Percentiles rank a stretch among this genome's conserved stretches.
These are phyloP conservation scores for Platorchestia sp. DNA, from an alignment of 1,140 invertebrate genomes.

Conservation along the genomic window DNA sequence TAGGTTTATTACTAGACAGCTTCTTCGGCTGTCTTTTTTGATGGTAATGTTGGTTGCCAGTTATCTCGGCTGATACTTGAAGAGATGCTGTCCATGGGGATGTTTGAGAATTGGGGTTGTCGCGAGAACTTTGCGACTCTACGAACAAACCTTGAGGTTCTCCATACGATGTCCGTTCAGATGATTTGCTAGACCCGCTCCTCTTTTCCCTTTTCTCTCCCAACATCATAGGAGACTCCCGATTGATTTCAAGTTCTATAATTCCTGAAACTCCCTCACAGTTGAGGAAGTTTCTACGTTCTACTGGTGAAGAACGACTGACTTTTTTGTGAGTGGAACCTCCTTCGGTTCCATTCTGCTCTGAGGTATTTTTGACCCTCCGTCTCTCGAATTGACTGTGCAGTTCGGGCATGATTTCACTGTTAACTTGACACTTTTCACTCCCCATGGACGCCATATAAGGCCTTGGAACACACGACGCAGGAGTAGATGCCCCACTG, in stretches of 20 bases:
- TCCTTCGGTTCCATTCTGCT: neutral
- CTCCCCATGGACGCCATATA: neutral
- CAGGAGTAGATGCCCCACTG: constrained; percentile 18
- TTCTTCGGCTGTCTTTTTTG: neutral
- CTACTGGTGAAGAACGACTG: neutral
- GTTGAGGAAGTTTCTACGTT: neutral
- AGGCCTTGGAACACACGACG: neutral
- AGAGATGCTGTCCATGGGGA: neutral
- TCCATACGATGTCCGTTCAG: neutral
- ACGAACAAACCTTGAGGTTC: neutral
- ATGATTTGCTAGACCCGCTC: neutral
- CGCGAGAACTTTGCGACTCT: neutral
- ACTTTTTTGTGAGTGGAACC: neutral
- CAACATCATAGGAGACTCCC: neutral
- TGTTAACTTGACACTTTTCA: neutral
- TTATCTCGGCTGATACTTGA: neutral
- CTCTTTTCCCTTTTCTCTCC: neutral
- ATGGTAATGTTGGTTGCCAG: neutral
- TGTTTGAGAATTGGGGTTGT: neutral
- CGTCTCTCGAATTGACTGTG: neutral
- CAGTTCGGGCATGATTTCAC: neutral
- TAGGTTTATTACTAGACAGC: neutral
- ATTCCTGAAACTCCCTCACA: neutral
- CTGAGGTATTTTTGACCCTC: neutral
- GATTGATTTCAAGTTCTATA: neutral